Conservation (phyloP, 2,113 vertebrate genomes). For the Onychostruthus taczanowskii region DNA sequence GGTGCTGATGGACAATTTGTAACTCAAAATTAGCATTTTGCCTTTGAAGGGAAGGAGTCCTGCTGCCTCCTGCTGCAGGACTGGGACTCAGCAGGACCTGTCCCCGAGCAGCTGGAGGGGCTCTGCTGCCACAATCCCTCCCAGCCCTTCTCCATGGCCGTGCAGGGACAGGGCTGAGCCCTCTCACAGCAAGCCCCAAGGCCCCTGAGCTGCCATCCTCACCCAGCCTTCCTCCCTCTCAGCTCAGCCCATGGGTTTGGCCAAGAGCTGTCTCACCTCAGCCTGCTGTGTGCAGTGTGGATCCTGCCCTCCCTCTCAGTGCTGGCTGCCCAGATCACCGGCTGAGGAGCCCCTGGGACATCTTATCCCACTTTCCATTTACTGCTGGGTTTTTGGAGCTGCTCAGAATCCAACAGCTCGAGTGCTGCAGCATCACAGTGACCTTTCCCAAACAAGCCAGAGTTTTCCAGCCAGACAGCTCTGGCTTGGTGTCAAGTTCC, state of each 20-base stretch:
- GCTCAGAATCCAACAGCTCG: not conserved
- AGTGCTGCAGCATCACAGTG: not conserved
- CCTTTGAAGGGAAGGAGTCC: not conserved
- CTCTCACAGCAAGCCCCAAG: not conserved
- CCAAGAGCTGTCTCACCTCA: not conserved
- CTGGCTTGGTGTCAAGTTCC: not conserved
- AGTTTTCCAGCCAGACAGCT: not conserved
- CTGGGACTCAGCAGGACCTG: not conserved
- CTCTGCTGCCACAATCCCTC: not conserved
- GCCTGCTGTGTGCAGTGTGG: rapidly evolving
- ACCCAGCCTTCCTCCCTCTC: not conserved
- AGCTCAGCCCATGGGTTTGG: not conserved
- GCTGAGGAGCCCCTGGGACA: rapidly evolving
- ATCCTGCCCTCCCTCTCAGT: rapidly evolving
- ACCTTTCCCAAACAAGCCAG: not conserved
- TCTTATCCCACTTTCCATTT: not conserved
- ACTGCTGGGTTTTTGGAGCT: not conserved
- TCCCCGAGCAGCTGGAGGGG: not conserved
- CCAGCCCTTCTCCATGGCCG: rapidly evolving
- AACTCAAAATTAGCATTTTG: not conserved
- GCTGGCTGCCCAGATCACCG: rapidly evolving
- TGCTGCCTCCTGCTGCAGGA: not conserved
- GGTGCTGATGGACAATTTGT: not conserved
- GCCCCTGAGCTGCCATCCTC: not conserved
- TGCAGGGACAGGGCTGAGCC: not conserved